These are phyloP conservation scores for Squalus acanthias DNA, from an alignment of 2,797 vertebrate species.

Conservation along the genomic window DNA sequence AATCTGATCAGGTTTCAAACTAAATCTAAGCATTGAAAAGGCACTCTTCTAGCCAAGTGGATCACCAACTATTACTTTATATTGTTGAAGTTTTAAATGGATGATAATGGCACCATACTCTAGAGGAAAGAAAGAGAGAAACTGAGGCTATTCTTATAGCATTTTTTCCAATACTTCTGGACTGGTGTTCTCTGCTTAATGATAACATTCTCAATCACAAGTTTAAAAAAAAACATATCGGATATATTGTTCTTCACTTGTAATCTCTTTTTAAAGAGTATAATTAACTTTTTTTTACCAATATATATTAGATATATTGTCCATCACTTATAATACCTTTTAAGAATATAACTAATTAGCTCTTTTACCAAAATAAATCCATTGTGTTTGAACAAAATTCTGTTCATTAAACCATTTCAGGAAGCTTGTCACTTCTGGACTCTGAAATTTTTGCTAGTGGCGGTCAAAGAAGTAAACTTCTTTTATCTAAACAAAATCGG, in stretches of 20 bases:
- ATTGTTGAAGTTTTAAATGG: background rate
- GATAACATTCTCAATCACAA: background rate
- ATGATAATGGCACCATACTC: background rate
- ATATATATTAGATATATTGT: background rate
- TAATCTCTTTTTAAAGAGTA: background rate
- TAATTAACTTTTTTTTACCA: background rate
- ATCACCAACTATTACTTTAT: background rate
- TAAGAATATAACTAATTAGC: background rate
- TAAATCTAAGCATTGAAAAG: background rate
- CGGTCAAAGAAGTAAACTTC: background rate
- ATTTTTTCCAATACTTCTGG: background rate
- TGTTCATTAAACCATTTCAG: background rate
- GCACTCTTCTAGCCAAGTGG: background rate
- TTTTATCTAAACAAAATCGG: background rate
- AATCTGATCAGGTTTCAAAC: background rate
- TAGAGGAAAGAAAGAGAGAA: background rate
- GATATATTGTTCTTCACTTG: background rate
- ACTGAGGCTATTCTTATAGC: background rate
- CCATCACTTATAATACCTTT: background rate
- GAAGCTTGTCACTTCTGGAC: too few species aligned
- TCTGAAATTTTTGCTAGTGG: too few species aligned
- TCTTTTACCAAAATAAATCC: background rate
- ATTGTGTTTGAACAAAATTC: background rate
- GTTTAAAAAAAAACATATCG: background rate
- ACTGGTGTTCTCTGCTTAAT: background rate